phyloP scores from a whole-genome alignment of 2,797 vertebrate genomes.

The Rhinogobio ventralis region DNA sequence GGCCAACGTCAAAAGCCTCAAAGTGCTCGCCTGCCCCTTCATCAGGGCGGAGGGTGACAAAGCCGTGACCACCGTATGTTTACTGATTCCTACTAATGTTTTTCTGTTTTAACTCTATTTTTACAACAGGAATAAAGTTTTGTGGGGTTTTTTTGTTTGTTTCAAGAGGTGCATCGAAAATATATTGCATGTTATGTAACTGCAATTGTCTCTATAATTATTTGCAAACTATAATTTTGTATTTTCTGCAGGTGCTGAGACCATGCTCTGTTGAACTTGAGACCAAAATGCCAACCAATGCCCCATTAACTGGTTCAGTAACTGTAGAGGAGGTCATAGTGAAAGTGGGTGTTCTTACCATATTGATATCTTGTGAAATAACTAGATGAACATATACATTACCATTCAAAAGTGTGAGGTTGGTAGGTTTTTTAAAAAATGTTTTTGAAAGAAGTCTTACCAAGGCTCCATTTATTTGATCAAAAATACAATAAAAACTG shows the following conservation, averaged over 20 bases:
- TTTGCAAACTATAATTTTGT: slow-evolving; percentile 7
- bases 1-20: slow-evolving; percentile 84
- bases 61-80: slow-evolving; percentile 86
- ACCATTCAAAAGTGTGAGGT: background rate
- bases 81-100: background rate
- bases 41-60: slow-evolving; percentile 79
- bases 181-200: background rate
- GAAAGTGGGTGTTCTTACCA: slow-evolving; percentile 79
- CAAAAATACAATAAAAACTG: background rate
- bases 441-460: background rate
- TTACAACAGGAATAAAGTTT: no score
- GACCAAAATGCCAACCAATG: slow-evolving; percentile 75
- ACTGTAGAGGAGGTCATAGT: slow-evolving; percentile 87
- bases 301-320: slow-evolving; percentile 81
- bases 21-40: slow-evolving; percentile 91
- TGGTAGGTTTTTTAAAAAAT: background rate
- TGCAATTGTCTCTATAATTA: background rate
- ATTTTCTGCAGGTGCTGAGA: slow-evolving; percentile 81
- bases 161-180: background rate
- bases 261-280: slow-evolving; percentile 90
- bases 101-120: background rate
- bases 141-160: background rate
- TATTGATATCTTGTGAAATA: background rate
- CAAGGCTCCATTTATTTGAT: background rate
- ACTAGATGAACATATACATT: background rate